Base-by-base conservation (phyloP, 2,888 invertebrate genomes). In the Antitype chi region DNA sequence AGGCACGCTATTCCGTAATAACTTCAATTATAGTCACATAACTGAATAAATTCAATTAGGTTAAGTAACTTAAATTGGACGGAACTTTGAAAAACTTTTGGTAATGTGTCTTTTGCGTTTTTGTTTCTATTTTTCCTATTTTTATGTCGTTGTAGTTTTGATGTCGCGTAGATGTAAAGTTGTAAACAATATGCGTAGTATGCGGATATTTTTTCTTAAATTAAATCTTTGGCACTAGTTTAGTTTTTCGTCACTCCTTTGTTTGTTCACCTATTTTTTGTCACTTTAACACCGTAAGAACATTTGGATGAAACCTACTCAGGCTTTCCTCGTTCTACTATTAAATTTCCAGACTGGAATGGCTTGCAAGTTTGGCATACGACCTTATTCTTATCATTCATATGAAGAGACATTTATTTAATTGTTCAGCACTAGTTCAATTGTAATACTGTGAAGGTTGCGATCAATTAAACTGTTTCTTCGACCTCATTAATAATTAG, bases 1-100 rank as follows among this genome's bases (percentile, higher is more conserved):
- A 81, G 64, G 69, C 89, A 87, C 81, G 87, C 77, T 59, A 89
- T 85, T 62, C n/a, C 43, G 81, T 76, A 72, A 84, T 85, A 81
- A 84, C 71, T 85, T 73, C 53, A 76, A 78, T 85, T 85, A 76
- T 67, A 70, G 76, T 67, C 64, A 80, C 71, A 64, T 81, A 77
- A 80, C 55, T 78, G 52, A 76, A 82, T 82, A 82, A 84, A 63
- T 84, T 75, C 47, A 69, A 78, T 85, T 85, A 75, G 70, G 78
- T 80, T 80, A 80, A 70, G 74, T 85, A 53, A 76, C 73, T 74
- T 80, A 81, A 77, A 84, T 49, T 66, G 77, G 63, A 83, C 70
- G 32, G 20, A 32, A 60, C 4, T 81, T 82, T 75, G 78, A n/a
- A 25, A 67, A 80, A 59, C 49, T 74, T 79, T 80, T 78, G 63